Evolutionary conservation across 2,113 vertebrate genomes (phyloP), one percentile per base, ranked within the genome.

Genomic region (Hoplias malabaricus): DNA sequence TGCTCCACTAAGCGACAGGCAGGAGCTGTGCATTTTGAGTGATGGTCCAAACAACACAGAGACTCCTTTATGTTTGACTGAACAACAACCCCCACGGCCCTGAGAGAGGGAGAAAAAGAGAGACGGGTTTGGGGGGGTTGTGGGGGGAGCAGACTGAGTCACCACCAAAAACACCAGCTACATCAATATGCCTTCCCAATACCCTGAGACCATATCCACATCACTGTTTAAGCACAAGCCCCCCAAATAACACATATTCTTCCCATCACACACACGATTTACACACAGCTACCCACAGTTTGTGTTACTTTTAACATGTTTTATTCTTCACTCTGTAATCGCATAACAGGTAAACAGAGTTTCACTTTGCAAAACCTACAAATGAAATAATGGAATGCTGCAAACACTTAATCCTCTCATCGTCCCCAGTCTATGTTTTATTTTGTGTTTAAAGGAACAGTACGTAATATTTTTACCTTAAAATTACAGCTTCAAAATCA

Each of bases 21-120:
- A 84, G 87, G 88, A 87, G 83, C 80, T 81, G 80, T 77, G 78
- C 83, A 75, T 88, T 84, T 83, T 92, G 89, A 91, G 83, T 86
- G 87, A 91, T 90, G 87, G 84, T 68, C 77, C 73, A 61, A 62
- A 88, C 84, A 86, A 87, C 82, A 88, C 82, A 86, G 82, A 85
- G 82, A 23, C 68, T 23, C 9, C 42, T 42, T 42, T 67, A 25
- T 54, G 68, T 70, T 48, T 53, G 13, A 34, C 46, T 86, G 89
- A 89, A 87, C 83, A 90, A 87, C 86, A 89, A 86, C 83, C 83
- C 88, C 84, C 23, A 70, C 80, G 84, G 87, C 87, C 85, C 72
- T n/a, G 72, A 73, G 73, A 33, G 12, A 34, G 33, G 36, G 12
- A 76, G 31, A n/a, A n/a, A 33, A 80, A 82, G 50, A 53, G 56